These are phyloP conservation scores for Oxyura jamaicensis DNA, from an alignment of 2,113 vertebrate genomes.

Conservation along the genomic window DNA sequence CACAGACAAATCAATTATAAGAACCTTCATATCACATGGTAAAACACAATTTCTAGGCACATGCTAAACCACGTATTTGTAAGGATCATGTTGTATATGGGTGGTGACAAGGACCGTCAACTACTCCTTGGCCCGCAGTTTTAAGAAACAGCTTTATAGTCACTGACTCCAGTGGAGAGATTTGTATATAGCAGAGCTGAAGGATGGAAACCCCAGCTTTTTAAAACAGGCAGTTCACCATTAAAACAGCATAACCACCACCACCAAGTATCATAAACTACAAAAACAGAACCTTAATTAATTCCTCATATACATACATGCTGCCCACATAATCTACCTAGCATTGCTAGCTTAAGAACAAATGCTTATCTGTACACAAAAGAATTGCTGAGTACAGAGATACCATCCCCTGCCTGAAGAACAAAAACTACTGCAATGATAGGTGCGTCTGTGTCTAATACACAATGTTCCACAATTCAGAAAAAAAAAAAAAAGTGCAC, in stretches of 20 bases:
- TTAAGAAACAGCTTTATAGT: neutral
- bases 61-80: neutral
- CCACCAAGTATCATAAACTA: neutral
- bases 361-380: conserved; percentile 11
- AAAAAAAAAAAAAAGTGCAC: neutral
- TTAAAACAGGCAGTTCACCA: neutral
- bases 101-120: neutral
- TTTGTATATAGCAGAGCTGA: neutral
- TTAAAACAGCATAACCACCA: neutral
- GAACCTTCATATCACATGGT: neutral
- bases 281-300: neutral
- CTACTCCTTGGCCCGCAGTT: neutral
- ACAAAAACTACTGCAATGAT: neutral
- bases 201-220: neutral
- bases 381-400: neutral
- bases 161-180: neutral
- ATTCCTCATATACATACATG: neutral
- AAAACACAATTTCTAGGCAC: neutral
- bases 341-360: neutral
- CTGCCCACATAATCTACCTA: neutral
- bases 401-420: neutral
- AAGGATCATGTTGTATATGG: rapidly evolving
- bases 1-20: rapidly evolving
- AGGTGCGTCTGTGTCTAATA: neutral
- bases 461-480: neutral